phyloP scores from a whole-genome alignment of 2,888 invertebrate genomes.

The Plagodis dolabraria region DNA sequence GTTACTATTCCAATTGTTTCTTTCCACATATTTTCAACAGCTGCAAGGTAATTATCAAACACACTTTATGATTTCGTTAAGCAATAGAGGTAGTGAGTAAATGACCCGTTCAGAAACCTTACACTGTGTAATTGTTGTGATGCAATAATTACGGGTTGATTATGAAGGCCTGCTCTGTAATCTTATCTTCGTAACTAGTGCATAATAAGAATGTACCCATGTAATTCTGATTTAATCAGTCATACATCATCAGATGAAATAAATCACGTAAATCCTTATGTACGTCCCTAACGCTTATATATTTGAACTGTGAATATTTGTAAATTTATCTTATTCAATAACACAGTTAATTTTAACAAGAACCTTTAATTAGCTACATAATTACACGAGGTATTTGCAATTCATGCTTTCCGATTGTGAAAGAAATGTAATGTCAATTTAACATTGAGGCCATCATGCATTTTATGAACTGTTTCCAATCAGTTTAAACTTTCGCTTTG shows the following conservation, averaged over 20 bases:
- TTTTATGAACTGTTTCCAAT: slow-evolving; percentile 35
- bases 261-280: background rate
- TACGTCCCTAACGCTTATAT: too few relatives aligned
- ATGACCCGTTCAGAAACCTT: slow-evolving; percentile 25
- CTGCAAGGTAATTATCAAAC: slow-evolving; percentile 11
- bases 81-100: slow-evolving; percentile 24
- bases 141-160: slow-evolving; percentile 45
- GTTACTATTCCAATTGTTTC: slow-evolving; percentile 44
- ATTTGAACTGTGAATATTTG: too few relatives aligned
- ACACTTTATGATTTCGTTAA: slow-evolving; percentile 6
- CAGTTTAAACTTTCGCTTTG: slow-evolving; percentile 29
- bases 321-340: too few relatives aligned
- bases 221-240: slow-evolving; percentile 33
- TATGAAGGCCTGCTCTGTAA: slow-evolving; percentile 37
- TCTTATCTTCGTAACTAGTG: slow-evolving; percentile 38
- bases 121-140: slow-evolving; percentile 39
- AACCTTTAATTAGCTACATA: too few relatives aligned
- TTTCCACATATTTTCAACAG: slow-evolving; percentile 10
- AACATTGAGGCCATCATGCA: slow-evolving; percentile 21
- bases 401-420: slow-evolving; percentile 30
- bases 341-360: too few relatives aligned
- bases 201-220: slow-evolving; percentile 34
- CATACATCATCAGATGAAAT: slow-evolving; percentile 22
- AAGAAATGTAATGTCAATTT: slow-evolving; percentile 31
- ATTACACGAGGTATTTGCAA: slow-evolving; percentile 4